Evolutionary conservation across 2,888 invertebrate species (phyloP).

Genomic region (Hydraecia micacea): DNA sequence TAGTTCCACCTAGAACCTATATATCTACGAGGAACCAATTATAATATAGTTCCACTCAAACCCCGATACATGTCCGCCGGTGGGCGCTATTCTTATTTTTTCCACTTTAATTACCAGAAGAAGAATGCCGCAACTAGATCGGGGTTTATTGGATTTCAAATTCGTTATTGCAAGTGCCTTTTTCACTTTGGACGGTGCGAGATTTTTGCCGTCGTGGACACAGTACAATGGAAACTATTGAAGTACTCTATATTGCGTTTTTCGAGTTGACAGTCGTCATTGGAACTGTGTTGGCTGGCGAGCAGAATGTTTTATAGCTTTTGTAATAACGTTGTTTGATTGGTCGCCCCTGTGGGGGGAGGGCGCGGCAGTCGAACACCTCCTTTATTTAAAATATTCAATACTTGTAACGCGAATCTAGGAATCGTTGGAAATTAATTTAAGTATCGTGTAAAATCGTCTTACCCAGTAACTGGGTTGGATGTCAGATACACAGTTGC

Average conservation of each 20-base stretch:
- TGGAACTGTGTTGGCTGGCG: slow-evolving; percentile 64
- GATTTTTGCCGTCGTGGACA: slow-evolving; percentile 80
- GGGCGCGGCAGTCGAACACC: not conserved
- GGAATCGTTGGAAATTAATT: not conserved
- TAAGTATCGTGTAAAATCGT: not conserved
- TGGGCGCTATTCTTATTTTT: slow-evolving; percentile 41
- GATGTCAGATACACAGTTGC: not conserved
- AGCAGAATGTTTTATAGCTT: slow-evolving; percentile 79
- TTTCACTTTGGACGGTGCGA: slow-evolving; percentile 78
- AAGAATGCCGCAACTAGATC: slow-evolving; percentile 70
- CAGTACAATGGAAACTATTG: slow-evolving; percentile 76
- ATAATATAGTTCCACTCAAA: slow-evolving; percentile 45
- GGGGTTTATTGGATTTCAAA: slow-evolving; percentile 85
- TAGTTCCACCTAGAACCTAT: not conserved
- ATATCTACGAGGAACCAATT: slow-evolving; percentile 1
- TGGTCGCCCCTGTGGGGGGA: slow-evolving; percentile 26
- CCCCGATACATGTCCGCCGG: slow-evolving; percentile 38
- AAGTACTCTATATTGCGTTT: slow-evolving; percentile 78
- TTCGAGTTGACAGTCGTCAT: slow-evolving; percentile 80
- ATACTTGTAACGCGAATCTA: not conserved
- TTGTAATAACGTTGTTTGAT: slow-evolving; percentile 75
- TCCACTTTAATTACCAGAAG: slow-evolving; percentile 60
- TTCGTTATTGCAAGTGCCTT: slow-evolving; percentile 85
- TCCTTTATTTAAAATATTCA: slow-evolving; percentile 1
- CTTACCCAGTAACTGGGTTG: not conserved